Conservation (phyloP, 1,140 invertebrate genomes). For the Nymphalis io region DNA sequence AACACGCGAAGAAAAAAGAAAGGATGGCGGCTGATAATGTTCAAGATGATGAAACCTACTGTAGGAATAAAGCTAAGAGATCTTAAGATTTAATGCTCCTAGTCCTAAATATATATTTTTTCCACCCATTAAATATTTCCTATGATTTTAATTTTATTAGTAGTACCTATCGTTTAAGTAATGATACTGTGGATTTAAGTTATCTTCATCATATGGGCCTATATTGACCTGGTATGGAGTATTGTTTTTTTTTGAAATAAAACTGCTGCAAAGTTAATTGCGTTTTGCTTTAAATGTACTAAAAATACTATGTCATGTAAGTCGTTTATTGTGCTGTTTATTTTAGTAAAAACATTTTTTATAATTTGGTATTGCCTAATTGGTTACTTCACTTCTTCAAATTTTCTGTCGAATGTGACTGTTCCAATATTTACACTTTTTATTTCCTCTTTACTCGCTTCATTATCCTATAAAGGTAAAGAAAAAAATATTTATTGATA, state of each 20-base stretch:
- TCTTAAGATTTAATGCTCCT: conserved; percentile 13
- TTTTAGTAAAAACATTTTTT: not conserved
- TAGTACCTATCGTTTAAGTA: not conserved
- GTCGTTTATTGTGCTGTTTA: not conserved
- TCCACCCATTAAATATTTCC: not conserved
- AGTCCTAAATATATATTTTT: not conserved
- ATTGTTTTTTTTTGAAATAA: not conserved
- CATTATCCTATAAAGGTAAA: conserved; percentile 31
- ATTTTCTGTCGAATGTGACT: conserved; percentile 67
- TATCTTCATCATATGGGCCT: no score
- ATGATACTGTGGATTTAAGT: not conserved
- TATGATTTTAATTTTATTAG: no score
- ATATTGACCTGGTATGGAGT: no score
- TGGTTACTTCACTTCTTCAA: conserved; percentile 65
- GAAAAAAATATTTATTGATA: not conserved
- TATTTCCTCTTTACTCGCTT: conserved; percentile 39
- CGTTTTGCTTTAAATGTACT: not conserved
- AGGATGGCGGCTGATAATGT: conserved; percentile 21
- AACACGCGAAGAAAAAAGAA: conserved; percentile 39
- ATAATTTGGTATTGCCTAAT: not conserved
- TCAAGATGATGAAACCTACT: conserved; percentile 54
- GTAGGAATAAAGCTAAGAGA: conserved; percentile 39
- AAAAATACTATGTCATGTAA: not conserved
- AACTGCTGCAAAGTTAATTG: not conserved
- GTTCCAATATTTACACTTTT: conserved; percentile 64